Percentiles rank a stretch among this genome's conserved stretches.
These are phyloP conservation scores for Drosophila algonquin DNA, from an alignment of 2,888 invertebrate species.

Conservation along the genomic window DNA sequence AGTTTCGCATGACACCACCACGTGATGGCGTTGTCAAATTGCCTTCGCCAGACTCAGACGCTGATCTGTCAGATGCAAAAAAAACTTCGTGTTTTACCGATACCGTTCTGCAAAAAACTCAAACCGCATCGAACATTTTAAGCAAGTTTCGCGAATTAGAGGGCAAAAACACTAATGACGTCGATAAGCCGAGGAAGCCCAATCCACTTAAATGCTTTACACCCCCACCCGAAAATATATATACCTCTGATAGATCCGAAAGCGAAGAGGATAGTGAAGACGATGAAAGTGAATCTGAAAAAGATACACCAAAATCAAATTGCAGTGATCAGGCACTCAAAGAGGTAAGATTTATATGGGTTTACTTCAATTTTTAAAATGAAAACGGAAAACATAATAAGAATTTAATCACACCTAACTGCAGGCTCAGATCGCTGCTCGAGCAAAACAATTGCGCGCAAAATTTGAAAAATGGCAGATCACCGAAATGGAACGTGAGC, in stretches of 20 bases:
- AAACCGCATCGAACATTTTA: constrained; percentile 94
- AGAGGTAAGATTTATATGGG: constrained; percentile 83
- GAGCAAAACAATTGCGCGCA: constrained; percentile 92
- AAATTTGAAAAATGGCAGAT: constrained; percentile 95
- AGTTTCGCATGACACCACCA: constrained; percentile 95
- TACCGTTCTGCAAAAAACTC: constrained; percentile 84
- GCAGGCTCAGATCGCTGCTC: constrained; percentile 89
- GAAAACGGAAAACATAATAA: neutral
- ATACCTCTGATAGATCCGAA: constrained; percentile 81
- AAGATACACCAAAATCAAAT: constrained; percentile 33
- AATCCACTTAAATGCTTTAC: constrained; percentile 95
- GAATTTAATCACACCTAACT: neutral
- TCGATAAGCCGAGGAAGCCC: constrained; percentile 84
- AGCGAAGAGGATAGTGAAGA: constrained; percentile 82
- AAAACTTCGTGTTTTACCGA: constrained; percentile 62
- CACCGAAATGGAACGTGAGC: constrained; percentile 86
- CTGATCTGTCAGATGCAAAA: constrained; percentile 85
- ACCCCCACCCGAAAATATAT: constrained; percentile 90
- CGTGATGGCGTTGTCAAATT: constrained; percentile 89
- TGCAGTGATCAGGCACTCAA: constrained; percentile 88
- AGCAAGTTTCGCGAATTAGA: constrained; percentile 95
- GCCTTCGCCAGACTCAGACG: constrained; percentile 77
- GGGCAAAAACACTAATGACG: constrained; percentile 85
- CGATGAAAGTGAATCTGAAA: constrained; percentile 71
- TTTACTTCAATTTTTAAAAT: neutral